Conservation (phyloP, 2,888 invertebrate species). For the Euzophera pinguis region DNA sequence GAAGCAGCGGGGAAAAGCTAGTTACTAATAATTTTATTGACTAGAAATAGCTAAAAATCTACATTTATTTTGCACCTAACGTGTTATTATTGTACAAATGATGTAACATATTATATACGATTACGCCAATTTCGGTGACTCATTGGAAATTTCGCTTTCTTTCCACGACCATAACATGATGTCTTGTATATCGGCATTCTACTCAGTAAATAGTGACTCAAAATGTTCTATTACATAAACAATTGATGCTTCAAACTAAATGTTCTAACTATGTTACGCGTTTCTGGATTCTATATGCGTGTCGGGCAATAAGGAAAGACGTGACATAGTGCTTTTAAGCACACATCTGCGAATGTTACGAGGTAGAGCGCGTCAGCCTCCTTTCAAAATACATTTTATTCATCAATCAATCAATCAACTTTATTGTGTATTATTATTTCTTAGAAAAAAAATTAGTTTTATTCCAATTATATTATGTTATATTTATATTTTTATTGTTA, state of each 20-base stretch:
- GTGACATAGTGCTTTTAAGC: not conserved
- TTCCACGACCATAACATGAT: not conserved
- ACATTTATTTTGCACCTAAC: no score
- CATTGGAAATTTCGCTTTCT: slow-evolving; percentile 9
- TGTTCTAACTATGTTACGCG: not conserved
- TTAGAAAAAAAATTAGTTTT: no score
- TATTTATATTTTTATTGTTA: no score
- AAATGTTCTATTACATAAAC: slow-evolving; percentile 20
- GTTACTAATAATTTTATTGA: no score
- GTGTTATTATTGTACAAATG: not conserved
- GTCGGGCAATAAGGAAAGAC: not conserved
- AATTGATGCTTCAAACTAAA: slow-evolving; percentile 15
- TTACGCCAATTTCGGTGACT: slow-evolving; percentile 9
- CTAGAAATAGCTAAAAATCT: no score
- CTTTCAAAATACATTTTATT: no score
- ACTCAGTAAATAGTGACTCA: slow-evolving; percentile 7
- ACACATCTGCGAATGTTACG: not conserved
- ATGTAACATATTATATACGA: not conserved
- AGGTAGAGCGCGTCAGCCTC: no score
- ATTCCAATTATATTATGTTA: no score
- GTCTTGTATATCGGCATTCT: not conserved
- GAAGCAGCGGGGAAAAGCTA: no score
- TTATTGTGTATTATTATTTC: no score
- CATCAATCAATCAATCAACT: no score
- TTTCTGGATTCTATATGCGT: not conserved